These are phyloP conservation scores for Anguilla rostrata DNA, from an alignment of 2,113 vertebrate species.

Conservation along the genomic window DNA sequence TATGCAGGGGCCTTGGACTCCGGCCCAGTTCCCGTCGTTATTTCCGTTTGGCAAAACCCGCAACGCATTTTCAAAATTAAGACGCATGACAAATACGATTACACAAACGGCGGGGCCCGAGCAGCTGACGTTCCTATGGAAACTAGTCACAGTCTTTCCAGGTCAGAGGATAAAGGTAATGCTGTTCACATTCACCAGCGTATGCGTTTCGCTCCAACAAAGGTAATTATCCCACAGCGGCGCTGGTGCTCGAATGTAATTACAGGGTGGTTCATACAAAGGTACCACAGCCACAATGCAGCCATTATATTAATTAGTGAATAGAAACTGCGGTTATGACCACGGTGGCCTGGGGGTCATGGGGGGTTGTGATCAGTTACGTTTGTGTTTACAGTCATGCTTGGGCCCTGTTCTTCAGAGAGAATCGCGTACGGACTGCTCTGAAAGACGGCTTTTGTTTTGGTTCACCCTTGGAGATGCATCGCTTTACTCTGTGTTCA, in stretches of 20 bases:
- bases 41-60: slow-evolving; percentile 3
- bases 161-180: slow-evolving; percentile 24
- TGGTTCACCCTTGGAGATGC: too few relatives aligned
- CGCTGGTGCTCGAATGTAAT: neutral
- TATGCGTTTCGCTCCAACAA: neutral
- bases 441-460: neutral
- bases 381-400: neutral
- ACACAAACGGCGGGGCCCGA: neutral
- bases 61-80: slow-evolving; percentile 23
- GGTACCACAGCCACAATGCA: neutral
- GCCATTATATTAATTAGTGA: neutral
- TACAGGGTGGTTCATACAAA: neutral
- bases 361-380: neutral
- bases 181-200: neutral
- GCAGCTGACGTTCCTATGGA: neutral
- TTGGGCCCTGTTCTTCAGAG: neutral
- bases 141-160: slow-evolving; percentile 14
- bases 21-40: neutral
- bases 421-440: neutral
- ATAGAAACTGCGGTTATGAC: neutral
- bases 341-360: neutral
- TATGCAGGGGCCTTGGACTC: slow-evolving; percentile 8
- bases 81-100: slow-evolving; percentile 29
- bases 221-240: neutral
- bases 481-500: too few relatives aligned